phyloP scores from a whole-genome alignment of 2,888 invertebrate genomes.

The Spialia ferax region DNA sequence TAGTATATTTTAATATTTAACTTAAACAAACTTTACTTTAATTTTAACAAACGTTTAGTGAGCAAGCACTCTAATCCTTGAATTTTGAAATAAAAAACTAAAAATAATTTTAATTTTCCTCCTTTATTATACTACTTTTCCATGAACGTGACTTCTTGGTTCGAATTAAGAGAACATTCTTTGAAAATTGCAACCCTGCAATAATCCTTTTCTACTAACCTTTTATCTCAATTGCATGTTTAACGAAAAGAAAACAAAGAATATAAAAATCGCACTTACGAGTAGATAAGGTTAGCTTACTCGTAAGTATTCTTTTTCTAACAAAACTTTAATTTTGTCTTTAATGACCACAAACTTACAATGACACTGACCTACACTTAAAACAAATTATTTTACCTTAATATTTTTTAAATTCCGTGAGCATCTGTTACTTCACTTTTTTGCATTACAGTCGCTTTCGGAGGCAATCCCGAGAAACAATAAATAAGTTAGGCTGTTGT shows the following conservation, averaged over 20 bases:
- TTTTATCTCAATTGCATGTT: background rate
- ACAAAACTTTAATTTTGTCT: background rate
- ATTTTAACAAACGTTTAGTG: background rate
- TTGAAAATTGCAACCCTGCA: background rate
- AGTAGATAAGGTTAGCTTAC: background rate
- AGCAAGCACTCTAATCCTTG: too few species aligned
- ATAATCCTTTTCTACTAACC: background rate
- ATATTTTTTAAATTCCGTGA: too few species aligned
- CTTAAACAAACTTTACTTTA: background rate
- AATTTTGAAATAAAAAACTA: background rate
- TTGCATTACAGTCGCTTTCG: too few species aligned
- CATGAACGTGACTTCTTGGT: background rate
- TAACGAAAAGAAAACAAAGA: constrained; percentile 4
- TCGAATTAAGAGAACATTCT: background rate
- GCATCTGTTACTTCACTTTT: too few species aligned
- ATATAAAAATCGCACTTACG: background rate
- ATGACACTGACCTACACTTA: too few species aligned
- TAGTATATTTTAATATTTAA: too few species aligned
- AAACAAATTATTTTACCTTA: too few species aligned
- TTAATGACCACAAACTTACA: too few species aligned
- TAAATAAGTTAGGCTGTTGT: too few species aligned
- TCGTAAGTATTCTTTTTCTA: background rate
- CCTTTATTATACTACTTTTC: background rate
- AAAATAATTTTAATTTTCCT: background rate
- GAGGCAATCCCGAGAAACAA: too few species aligned